Evolutionary conservation across 2,888 invertebrate genomes (phyloP), one percentile per base, ranked within the genome.

Genomic region (Yponomeuta evonymella): DNA sequence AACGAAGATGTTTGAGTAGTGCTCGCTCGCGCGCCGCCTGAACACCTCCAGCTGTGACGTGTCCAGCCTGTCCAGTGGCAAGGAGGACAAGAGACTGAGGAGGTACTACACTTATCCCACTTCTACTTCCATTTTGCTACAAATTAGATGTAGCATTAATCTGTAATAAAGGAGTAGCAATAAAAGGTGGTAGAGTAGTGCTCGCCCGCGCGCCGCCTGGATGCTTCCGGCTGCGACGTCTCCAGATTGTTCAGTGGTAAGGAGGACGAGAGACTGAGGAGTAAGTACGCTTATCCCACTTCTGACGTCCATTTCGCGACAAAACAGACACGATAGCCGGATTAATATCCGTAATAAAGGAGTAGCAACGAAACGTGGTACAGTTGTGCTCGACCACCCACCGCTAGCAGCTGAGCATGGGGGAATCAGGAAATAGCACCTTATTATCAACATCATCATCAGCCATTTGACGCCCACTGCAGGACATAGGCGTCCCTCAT

Each of bases 201-300:
- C 78, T 89, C 91, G 66, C 90, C 90, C 69, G 89, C 91, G 80
- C 85, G 90, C 70, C 84, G 92, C 71, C 88, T 91, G 77, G 90
- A 92, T 83, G 83, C 91, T 29, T 91, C 90, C 72, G 89, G 90
- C 10, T 92, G 92, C 87, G 92, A 91, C 83, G 85, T 84, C 71
- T 92, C 92, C 74, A 89, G 89, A 75, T 85, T 92, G 67, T 93
- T 91, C 81, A 90, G 92, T 79, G 93, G 93, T 74, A 90, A 93
- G 78, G 88, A 92, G 79, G 89, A 92, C 88, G 88, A 93, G 82
- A 83, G 91, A 6, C 79, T 91, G 79, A 87, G 91, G n/a, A 80
- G 90, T 73, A 91, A 8, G 23, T 9, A 64, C 86, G 91, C 23
- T 80, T 90, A 51, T 51, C 51, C 12, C 10, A 12, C 11, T 2